Evolutionary conservation across 2,888 invertebrate genomes (phyloP).

Genomic region (Thymelicus sylvestris): DNA sequence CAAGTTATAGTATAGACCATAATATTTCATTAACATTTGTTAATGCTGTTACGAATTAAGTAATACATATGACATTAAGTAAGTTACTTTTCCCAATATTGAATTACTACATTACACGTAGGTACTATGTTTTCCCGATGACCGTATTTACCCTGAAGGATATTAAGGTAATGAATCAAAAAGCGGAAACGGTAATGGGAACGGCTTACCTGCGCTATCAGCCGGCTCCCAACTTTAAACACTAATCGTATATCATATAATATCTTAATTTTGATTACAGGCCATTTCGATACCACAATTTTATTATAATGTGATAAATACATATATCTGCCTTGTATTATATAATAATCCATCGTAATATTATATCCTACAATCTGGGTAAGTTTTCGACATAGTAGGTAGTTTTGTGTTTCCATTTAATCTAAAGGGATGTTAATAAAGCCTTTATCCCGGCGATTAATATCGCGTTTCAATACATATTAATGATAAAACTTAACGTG

Average conservation of each 20-base stretch:
- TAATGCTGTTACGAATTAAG: too few relatives aligned
- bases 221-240: constrained; percentile 26
- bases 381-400: not conserved
- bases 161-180: constrained; percentile 37
- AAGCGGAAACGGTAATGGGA: constrained; percentile 26
- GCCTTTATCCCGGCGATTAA: not conserved
- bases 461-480: not conserved
- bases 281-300: too few relatives aligned
- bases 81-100: not conserved
- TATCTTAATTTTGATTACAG: not conserved
- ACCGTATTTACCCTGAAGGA: constrained; percentile 32
- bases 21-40: too few relatives aligned
- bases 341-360: not conserved
- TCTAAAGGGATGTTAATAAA: not conserved
- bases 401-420: not conserved
- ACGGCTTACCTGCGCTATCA: constrained; percentile 33
- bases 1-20: too few relatives aligned
- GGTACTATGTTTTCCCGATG: constrained; percentile 12
- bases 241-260: constrained; percentile 18
- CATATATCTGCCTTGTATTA: too few relatives aligned
- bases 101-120: constrained; percentile 27
- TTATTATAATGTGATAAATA: too few relatives aligned
- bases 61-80: not conserved
- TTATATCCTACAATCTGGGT: not conserved
- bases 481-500: not conserved